Evolutionary conservation across 1,140 invertebrate genomes (phyloP), one percentile per base, ranked within the genome.

Genomic region (Neodiprion fabricii): DNA sequence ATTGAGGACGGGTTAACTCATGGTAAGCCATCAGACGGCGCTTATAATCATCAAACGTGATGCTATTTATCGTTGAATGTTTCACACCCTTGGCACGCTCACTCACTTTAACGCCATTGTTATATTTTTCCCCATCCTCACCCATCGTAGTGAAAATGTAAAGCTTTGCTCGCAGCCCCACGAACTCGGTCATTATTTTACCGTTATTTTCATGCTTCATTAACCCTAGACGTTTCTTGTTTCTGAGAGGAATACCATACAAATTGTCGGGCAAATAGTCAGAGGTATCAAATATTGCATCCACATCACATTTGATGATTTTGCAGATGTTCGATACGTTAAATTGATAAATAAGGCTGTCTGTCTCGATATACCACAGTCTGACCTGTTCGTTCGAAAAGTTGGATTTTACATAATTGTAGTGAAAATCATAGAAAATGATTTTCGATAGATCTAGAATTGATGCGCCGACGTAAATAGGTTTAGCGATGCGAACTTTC

Each of bases 351-450:
- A 86, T 81, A 7, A 87, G 80, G 69, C 77, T 81, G 79, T 88
- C 85, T 0, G 86, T 89, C 76, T 89, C 86, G 1, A 77, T 84
- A 74, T 87, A 87, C 23, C 82, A 73, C 21, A 88, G 69, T 72
- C 82, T 79, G 2, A 28, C 71, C 7, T n/a, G 48, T 28, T 77
- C 61, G 49, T 50, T 12, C 2, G 66, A 74, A 73, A 78, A 86
- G 50, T 74, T 71, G 72, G 67, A 48, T 70, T 72, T 75, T 23
- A 81, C 75, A 72, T 80, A 79, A 70, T 79, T 78, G 74, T 79
- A 82, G 74, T 82, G 79, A 72, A 82, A 83, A 74, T 83, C 75
- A 72, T 83, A 79, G 74, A 83, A 78, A 28, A 65, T 17, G 5
- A 12, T 74, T 76, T 84, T 83, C 14, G 70, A 70, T 9, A 81